Conservation (phyloP, 2,113 vertebrate genomes). For the Donacobius atricapilla region DNA sequence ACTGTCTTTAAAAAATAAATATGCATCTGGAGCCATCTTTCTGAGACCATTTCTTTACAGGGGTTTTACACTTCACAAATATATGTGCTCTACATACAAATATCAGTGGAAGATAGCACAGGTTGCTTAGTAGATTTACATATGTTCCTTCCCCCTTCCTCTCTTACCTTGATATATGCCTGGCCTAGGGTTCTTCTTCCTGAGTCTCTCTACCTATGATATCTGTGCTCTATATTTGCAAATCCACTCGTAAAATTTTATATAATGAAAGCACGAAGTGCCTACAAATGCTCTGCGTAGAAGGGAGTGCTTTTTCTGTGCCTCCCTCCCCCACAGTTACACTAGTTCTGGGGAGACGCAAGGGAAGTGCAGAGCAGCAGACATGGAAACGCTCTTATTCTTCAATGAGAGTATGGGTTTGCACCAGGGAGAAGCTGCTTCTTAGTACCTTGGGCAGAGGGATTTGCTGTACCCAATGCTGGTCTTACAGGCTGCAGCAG, state of each 20-base stretch:
- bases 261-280: neutral
- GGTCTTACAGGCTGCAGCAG: neutral
- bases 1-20: neutral
- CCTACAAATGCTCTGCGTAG: neutral
- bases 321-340: slow-evolving; percentile 34
- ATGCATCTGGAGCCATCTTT: slow-evolving; percentile 8
- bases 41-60: neutral
- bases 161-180: neutral
- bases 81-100: neutral
- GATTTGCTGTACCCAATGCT: rapidly evolving
- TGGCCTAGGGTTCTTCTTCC: neutral
- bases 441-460: neutral
- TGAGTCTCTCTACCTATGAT: neutral
- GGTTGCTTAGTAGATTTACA: neutral
- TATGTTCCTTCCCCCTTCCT: neutral
- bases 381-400: neutral
- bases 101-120: neutral
- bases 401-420: neutral
- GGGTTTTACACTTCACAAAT: neutral
- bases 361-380: neutral
- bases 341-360: neutral
- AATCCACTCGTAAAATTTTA: slow-evolving; percentile 19
- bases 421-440: rapidly evolving
- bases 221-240: neutral
- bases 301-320: slow-evolving; percentile 46